These are phyloP conservation scores for Tor tambroides DNA, from an alignment of 2,113 vertebrate genomes.

Conservation along the genomic window DNA sequence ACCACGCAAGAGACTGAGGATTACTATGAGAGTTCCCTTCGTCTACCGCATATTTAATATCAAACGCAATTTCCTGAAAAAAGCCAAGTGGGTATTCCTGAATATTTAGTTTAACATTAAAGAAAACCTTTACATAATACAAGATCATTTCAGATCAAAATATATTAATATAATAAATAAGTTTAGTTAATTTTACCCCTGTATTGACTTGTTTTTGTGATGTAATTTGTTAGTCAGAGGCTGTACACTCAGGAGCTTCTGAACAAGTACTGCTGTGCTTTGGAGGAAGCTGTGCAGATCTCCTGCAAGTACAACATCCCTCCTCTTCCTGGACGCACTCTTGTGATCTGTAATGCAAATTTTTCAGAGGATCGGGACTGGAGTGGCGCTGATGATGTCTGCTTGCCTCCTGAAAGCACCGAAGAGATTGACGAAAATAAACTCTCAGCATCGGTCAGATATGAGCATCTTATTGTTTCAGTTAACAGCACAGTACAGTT, in stretches of 20 bases:
- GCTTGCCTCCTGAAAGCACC: conserved; percentile 60
- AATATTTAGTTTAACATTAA: neutral
- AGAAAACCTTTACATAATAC: neutral
- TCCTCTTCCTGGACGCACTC: conserved; percentile 81
- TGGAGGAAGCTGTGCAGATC: conserved; percentile 82
- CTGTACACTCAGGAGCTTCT: conserved; percentile 66
- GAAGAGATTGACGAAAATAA: neutral
- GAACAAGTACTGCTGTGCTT: conserved; percentile 77
- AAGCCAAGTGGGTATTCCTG: conserved; percentile 70
- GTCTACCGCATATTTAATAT: conserved; percentile 70
- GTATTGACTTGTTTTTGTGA: neutral
- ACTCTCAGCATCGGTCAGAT: conserved; percentile 61
- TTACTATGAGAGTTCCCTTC: conserved; percentile 73
- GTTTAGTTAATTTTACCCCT: neutral
- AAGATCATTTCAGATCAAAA: too few relatives aligned
- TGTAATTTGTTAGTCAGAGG: conserved; percentile 64
- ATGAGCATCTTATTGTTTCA: neutral
- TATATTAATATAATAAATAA: neutral
- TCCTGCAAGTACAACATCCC: conserved; percentile 83
- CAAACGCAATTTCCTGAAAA: conserved; percentile 67
- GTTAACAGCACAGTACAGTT: too few relatives aligned
- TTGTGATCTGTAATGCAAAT: conserved; percentile 64
- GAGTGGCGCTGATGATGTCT: conserved; percentile 64
- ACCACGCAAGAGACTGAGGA: conserved; percentile 57
- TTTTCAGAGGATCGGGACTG: accelerated